Evolutionary conservation across 2,113 vertebrate species (phyloP).

Genomic region (Phaethon lepturus): DNA sequence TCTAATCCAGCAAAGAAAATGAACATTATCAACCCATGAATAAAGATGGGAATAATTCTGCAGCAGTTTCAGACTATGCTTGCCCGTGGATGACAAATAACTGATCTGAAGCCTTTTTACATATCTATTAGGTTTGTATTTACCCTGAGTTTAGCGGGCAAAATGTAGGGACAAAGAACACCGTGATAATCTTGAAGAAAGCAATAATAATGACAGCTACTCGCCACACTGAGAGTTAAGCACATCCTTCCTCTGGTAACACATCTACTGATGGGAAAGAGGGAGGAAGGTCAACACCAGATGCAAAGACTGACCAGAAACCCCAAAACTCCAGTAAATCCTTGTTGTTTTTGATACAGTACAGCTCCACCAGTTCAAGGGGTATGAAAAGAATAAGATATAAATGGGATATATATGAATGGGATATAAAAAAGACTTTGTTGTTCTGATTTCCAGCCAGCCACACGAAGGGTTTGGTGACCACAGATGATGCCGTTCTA

Average conservation of each 20-base stretch:
- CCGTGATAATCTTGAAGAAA: background rate
- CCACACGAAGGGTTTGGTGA: fast-evolving
- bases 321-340: background rate
- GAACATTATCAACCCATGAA: background rate
- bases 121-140: background rate
- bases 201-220: background rate
- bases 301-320: background rate
- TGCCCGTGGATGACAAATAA: background rate
- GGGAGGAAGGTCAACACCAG: background rate
- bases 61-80: background rate
- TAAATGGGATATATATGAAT: background rate
- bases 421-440: background rate
- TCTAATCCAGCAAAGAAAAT: slow-evolving; percentile 35
- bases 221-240: background rate
- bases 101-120: background rate
- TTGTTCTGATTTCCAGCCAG: background rate
- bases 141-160: background rate
- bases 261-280: background rate
- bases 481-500: background rate
- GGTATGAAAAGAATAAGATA: background rate
- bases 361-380: background rate
- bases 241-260: background rate
- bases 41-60: slow-evolving; percentile 17
- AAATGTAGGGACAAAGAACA: background rate
- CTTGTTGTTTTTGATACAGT: background rate